Conservation (phyloP, 1,140 invertebrate genomes). For the Brachystomella parvula region DNA sequence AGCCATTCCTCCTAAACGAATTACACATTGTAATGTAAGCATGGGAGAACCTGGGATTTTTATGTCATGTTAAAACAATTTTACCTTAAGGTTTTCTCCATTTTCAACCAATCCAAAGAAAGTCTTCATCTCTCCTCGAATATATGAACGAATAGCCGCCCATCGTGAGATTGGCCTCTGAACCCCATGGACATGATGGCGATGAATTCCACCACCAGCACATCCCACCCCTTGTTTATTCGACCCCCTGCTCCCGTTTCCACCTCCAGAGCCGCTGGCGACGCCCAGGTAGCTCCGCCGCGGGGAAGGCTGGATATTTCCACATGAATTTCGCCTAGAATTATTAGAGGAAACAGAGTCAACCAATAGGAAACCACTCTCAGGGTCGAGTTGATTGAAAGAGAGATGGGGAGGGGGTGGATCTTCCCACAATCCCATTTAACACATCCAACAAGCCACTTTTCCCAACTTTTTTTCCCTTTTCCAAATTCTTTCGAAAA, state of each 20-base stretch:
- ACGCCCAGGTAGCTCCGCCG: conserved; percentile 25
- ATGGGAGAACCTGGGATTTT: too few relatives aligned
- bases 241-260: conserved; percentile 10
- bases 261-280: conserved; percentile 5
- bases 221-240: neutral
- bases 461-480: too few relatives aligned
- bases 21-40: too few relatives aligned
- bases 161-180: conserved; percentile 24
- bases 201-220: conserved; percentile 5
- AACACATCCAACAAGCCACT: too few relatives aligned
- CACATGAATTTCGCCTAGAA: conserved; percentile 27
- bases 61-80: too few relatives aligned
- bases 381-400: too few relatives aligned
- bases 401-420: too few relatives aligned
- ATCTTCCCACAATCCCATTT: too few relatives aligned
- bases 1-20: conserved; percentile 37
- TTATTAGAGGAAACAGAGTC: neutral
- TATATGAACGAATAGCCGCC: conserved; percentile 25
- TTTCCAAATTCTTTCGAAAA: too few relatives aligned
- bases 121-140: conserved; percentile 30
- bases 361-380: too few relatives aligned
- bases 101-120: conserved; percentile 34
- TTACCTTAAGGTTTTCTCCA: conserved; percentile 25
- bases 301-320: conserved; percentile 22
- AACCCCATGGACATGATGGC: neutral